These are phyloP conservation scores for Phenganax stokvisi DNA, from an alignment of 92 coral and sea anemone genomes.

Conservation along the genomic window DNA sequence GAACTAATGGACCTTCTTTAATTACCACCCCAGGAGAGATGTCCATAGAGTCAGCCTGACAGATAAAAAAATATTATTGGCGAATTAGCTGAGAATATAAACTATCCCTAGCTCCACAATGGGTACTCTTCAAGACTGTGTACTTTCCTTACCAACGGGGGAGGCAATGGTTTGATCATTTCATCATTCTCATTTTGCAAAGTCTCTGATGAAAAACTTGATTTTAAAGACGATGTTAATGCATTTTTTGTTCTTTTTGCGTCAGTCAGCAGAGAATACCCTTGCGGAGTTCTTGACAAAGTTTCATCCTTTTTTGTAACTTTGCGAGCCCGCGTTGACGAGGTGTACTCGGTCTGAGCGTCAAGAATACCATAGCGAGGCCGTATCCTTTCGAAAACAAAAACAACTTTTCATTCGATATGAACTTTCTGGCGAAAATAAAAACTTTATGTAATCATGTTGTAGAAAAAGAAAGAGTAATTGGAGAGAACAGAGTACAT, in stretches of 20 bases:
- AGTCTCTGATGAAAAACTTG: slow-evolving; percentile 23
- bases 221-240: slow-evolving; percentile 30
- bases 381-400: slow-evolving; percentile 55
- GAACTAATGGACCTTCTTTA: slow-evolving; percentile 70
- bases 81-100: neutral
- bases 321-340: neutral
- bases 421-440: neutral
- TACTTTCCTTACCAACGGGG: slow-evolving; percentile 68
- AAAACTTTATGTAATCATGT: neutral
- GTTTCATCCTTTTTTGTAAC: slow-evolving; percentile 12
- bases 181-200: slow-evolving; percentile 35
- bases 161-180: slow-evolving; percentile 75
- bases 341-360: slow-evolving; percentile 49
- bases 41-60: slow-evolving; percentile 85
- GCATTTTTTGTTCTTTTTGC: slow-evolving; percentile 15
- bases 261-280: neutral
- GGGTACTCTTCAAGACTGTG: neutral
- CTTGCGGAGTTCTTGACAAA: neutral
- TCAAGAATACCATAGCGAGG: slow-evolving; percentile 75
- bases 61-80: neutral
- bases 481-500: neutral
- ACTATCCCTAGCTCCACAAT: no score
- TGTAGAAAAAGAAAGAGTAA: neutral
- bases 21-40: slow-evolving; percentile 86
- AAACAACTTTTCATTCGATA: neutral